A percentile compares a stretch with the other conserved stretches of the same genome.
Evolutionary conservation across 2,888 invertebrate genomes (phyloP).

Genomic region (Invenusta paracnida): DNA sequence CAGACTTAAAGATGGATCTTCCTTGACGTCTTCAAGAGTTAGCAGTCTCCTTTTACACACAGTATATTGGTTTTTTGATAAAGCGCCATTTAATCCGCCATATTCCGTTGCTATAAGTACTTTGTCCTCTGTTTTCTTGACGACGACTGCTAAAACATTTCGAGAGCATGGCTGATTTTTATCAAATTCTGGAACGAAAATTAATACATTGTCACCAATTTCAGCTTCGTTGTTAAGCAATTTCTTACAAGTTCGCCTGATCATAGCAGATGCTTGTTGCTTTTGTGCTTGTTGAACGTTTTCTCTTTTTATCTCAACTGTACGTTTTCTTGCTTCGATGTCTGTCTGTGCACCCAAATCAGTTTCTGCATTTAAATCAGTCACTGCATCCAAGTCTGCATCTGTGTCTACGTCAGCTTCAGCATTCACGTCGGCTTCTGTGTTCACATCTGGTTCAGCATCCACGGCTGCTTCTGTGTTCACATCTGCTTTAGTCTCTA

Average conservation of each 20-base stretch:
- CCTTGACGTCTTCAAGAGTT: background rate
- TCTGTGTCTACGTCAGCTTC: background rate
- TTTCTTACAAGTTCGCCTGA: background rate
- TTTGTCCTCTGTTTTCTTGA: slow-evolving; percentile 11
- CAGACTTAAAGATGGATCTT: slow-evolving; percentile 11
- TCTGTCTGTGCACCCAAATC: background rate
- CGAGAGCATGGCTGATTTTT: background rate
- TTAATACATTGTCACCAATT: slow-evolving; percentile 7
- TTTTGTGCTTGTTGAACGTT: background rate
- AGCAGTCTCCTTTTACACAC: slow-evolving; percentile 5
- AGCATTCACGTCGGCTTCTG: too few relatives aligned
- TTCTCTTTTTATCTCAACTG: background rate
- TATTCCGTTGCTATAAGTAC: background rate
- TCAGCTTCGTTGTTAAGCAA: slow-evolving; percentile 10
- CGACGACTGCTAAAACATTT: slow-evolving; percentile 12
- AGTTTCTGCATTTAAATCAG: too few relatives aligned
- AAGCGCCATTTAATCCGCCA: background rate
- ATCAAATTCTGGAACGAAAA: slow-evolving; percentile 17
- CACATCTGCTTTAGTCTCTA: too few relatives aligned
- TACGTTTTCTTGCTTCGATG: background rate
- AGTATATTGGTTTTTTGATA: background rate
- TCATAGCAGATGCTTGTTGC: background rate
- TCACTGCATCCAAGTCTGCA: background rate
- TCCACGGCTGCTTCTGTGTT: too few relatives aligned
- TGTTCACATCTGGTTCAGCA: too few relatives aligned